A percentile compares a stretch with the other conserved stretches of the same genome.
phyloP scores from a whole-genome alignment of 2,888 invertebrate species.

The Stenoptilia bipunctidactyla region DNA sequence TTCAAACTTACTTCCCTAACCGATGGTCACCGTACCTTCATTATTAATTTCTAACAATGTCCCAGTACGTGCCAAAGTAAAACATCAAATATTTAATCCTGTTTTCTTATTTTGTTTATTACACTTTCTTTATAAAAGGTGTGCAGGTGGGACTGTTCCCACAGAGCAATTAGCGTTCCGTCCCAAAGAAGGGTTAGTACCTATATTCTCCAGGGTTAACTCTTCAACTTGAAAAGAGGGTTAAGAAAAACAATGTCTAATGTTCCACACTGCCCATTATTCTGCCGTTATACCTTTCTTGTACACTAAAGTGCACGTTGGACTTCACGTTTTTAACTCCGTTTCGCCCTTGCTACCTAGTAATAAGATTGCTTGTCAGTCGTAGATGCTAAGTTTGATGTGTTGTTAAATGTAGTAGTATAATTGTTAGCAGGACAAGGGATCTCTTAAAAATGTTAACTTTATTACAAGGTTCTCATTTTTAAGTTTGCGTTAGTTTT shows the following conservation, averaged over 20 bases:
- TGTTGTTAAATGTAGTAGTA: too few relatives aligned
- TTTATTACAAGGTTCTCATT: too few relatives aligned
- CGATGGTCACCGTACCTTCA: too few relatives aligned
- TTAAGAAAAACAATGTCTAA: slow-evolving; percentile 35
- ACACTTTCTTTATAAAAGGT: slow-evolving; percentile 26
- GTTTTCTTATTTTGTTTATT: slow-evolving; percentile 48
- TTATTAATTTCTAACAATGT: slow-evolving; percentile 10
- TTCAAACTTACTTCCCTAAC: too few relatives aligned
- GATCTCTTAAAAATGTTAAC: slow-evolving; percentile 19
- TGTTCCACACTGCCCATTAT: slow-evolving; percentile 27
- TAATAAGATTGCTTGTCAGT: too few relatives aligned
- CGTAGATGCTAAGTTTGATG: too few relatives aligned
- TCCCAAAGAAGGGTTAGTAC: slow-evolving; percentile 49
- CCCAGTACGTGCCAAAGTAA: slow-evolving; percentile 24
- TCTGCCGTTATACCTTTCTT: too few relatives aligned
- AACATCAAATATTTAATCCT: slow-evolving; percentile 26
- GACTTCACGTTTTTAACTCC: too few relatives aligned
- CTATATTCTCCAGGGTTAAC: slow-evolving; percentile 15
- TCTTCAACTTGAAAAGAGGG: slow-evolving; percentile 21
- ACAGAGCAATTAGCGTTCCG: slow-evolving; percentile 61
- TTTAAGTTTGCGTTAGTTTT: too few relatives aligned
- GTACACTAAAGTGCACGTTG: too few relatives aligned
- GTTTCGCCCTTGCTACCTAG: too few relatives aligned
- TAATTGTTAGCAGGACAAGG: slow-evolving; percentile 1
- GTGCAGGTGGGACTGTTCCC: slow-evolving; percentile 50